These are phyloP conservation scores for Cercopithecus mona DNA, from an alignment of 2,113 vertebrate genomes.

Conservation along the genomic window DNA sequence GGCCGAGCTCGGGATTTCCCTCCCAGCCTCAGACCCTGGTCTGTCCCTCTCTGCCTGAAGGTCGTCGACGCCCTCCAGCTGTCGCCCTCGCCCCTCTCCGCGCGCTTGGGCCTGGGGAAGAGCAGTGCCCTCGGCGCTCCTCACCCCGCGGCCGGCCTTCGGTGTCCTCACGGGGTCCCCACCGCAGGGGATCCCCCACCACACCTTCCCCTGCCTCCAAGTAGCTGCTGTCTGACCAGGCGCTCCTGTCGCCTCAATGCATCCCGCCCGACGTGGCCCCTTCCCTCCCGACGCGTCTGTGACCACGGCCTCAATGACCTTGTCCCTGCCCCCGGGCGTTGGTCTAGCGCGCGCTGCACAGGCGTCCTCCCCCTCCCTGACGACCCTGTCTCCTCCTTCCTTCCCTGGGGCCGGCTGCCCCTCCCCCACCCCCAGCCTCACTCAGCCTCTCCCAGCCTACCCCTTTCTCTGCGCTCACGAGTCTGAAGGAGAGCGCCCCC, in stretches of 20 bases:
- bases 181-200: too few species aligned
- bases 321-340: background rate
- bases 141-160: accelerated
- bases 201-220: background rate
- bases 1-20: background rate
- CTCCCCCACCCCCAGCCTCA: background rate
- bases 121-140: too few species aligned
- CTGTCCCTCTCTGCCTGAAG: background rate
- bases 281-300: too few species aligned
- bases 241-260: too few species aligned
- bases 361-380: accelerated
- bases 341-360: background rate
- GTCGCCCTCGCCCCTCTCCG: too few species aligned
- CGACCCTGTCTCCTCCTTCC: accelerated
- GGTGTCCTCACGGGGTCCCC: background rate
- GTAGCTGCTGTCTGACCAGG: too few species aligned
- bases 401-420: background rate
- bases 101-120: background rate
- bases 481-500: background rate
- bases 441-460: background rate
- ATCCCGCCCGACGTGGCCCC: too few species aligned
- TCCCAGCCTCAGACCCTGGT: background rate
- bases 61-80: background rate
- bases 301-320: background rate
- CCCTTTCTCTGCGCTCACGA: background rate